Conservation (phyloP, 2,797 vertebrate species). For the Acropternis orthonyx region DNA sequence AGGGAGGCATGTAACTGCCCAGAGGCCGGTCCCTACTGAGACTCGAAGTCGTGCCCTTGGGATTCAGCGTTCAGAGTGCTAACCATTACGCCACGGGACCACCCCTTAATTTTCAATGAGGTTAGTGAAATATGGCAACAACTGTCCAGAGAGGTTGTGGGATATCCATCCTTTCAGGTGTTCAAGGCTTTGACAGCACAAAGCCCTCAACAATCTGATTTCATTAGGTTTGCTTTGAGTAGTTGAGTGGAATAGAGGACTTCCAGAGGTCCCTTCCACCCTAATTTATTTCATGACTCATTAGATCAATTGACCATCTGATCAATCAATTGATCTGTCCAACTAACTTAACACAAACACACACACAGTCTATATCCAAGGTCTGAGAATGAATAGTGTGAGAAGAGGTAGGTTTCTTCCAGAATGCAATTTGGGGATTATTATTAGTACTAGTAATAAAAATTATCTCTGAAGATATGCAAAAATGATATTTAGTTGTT, state of each 20-base stretch:
- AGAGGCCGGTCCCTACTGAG: no score
- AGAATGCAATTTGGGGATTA: not conserved
- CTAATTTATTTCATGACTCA: not conserved
- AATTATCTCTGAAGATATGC: not conserved
- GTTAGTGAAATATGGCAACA: not conserved
- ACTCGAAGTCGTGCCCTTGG: no score
- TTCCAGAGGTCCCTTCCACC: not conserved
- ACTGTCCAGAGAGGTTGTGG: not conserved
- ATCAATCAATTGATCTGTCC: rapidly evolving
- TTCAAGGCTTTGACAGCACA: not conserved
- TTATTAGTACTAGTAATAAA: not conserved
- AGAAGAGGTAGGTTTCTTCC: not conserved
- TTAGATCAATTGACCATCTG: not conserved
- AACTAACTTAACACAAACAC: not conserved
- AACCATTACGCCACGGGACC: no score
- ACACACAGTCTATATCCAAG: not conserved
- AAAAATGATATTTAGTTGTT: not conserved
- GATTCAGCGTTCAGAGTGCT: no score
- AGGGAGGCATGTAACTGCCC: no score
- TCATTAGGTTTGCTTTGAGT: not conserved
- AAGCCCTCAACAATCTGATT: not conserved
- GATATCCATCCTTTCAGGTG: not conserved
- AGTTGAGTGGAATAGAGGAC: not conserved
- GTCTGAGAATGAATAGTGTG: not conserved
- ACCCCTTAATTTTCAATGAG: not conserved